Evolutionary conservation across 2,113 vertebrate species (phyloP).

Genomic region (Smithornis capensis): DNA sequence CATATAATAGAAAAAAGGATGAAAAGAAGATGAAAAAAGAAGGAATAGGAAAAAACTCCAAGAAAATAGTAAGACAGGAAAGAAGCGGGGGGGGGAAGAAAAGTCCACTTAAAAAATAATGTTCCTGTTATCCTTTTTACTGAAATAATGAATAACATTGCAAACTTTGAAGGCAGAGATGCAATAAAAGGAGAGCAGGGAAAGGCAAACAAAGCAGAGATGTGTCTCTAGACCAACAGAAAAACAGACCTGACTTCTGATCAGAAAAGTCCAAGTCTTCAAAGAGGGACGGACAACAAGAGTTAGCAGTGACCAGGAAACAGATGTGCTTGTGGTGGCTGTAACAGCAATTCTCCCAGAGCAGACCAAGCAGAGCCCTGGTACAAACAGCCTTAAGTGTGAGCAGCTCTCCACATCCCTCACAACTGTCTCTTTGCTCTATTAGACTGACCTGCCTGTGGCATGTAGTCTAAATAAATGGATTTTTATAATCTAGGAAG

Average conservation of each 20-base stretch:
- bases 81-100: fast-evolving
- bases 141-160: background rate
- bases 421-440: background rate
- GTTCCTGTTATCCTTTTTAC: background rate
- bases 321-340: background rate
- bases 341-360: background rate
- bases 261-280: background rate
- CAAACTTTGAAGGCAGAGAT: background rate
- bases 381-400: background rate
- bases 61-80: background rate
- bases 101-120: background rate
- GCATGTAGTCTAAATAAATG: background rate
- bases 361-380: background rate
- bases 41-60: background rate
- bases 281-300: background rate
- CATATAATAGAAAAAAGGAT: background rate
- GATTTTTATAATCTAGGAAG: background rate
- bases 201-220: background rate
- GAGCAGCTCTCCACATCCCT: background rate
- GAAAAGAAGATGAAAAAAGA: background rate
- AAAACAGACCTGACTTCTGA: background rate
- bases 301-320: background rate
- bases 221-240: background rate
- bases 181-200: background rate
- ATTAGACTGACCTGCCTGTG: background rate